Base-by-base conservation (phyloP, 2,888 invertebrate genomes). In the Eupithecia abbreviata region DNA sequence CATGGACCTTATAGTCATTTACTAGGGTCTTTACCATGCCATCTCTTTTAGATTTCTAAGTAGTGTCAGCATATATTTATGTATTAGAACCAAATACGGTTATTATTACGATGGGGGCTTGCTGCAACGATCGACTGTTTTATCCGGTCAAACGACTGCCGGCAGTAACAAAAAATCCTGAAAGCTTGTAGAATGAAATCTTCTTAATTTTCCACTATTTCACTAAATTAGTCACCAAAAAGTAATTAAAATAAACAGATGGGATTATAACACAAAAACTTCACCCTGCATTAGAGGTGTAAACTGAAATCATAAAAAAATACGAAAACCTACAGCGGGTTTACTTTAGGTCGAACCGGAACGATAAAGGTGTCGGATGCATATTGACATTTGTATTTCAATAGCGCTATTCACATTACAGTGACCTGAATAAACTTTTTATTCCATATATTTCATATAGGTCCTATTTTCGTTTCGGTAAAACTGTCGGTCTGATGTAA, bases 1-100 rank as follows among this genome's bases (percentile, higher is more conserved):
- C 18, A 74, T 66, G 66, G 9, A 66, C 43, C 76, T 70, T 58
- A 74, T 66, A n/a, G n/a, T 45, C 43, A 10, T 68, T 68, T 45
- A 74, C 58, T 41, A 58, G 65, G 58, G 47, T 76, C 73, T 69
- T 62, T 30, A 15, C 51, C 13, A 18, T 62, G 2, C 18, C 18
- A 10, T 62, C 10, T 12, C 18, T 30, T 58, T 18, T 62, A 30
- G 4, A 30, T 62, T 62, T 30, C 10, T 62, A 62, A 2, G 4
- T 3, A 58, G 62, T 30, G 12, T 30, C 18, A 58, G 58, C 0
- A 18, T 2, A 9, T 30, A 0, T 62, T 10, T 30, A 62, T 62
- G 18, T 2, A 3, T 7, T n/a, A 6, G 58, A 58, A 58, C 58
- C 3, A 10, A 58, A 18, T 58, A 51, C 49, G 18, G 58, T 58